Evolutionary conservation across 1,140 invertebrate species (phyloP).

Genomic region (Listronotus oregonensis): DNA sequence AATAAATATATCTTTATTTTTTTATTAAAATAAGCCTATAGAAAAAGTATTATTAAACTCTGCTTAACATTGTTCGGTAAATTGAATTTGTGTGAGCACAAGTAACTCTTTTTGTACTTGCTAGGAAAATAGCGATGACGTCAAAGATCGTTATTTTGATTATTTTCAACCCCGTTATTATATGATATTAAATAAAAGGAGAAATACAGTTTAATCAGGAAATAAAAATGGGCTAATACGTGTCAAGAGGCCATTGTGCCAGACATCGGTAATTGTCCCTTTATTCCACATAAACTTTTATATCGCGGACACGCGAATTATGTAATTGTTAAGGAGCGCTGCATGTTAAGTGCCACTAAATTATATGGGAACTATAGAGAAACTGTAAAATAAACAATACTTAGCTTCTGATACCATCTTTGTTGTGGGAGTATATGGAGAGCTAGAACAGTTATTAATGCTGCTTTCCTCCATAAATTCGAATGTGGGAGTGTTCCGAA

Average conservation of each 20-base stretch:
- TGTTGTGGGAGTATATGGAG: conserved; percentile 17
- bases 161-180: too few species aligned
- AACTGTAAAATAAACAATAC: conserved; percentile 30
- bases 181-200: too few species aligned
- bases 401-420: conserved; percentile 23
- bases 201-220: background rate
- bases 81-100: too few species aligned
- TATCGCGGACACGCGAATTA: conserved; percentile 28
- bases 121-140: too few species aligned
- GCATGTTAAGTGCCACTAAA: conserved; percentile 26
- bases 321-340: conserved; percentile 26
- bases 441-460: conserved; percentile 26
- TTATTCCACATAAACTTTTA: conserved; percentile 27
- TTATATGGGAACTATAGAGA: conserved; percentile 27
- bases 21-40: too few species aligned
- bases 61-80: too few species aligned
- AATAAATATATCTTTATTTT: too few species aligned
- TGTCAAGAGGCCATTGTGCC: conserved; percentile 28
- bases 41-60: too few species aligned
- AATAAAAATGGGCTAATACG: conserved; percentile 15
- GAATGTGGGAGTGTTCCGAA: conserved; percentile 21
- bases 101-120: too few species aligned
- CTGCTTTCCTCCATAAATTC: conserved; percentile 23
- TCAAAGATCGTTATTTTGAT: too few species aligned
- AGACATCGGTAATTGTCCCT: conserved; percentile 28